Percentiles rank a stretch among this genome's conserved stretches.
Evolutionary conservation across 2,113 vertebrate species (phyloP).

Genomic region (Prochilodus magdalenae): DNA sequence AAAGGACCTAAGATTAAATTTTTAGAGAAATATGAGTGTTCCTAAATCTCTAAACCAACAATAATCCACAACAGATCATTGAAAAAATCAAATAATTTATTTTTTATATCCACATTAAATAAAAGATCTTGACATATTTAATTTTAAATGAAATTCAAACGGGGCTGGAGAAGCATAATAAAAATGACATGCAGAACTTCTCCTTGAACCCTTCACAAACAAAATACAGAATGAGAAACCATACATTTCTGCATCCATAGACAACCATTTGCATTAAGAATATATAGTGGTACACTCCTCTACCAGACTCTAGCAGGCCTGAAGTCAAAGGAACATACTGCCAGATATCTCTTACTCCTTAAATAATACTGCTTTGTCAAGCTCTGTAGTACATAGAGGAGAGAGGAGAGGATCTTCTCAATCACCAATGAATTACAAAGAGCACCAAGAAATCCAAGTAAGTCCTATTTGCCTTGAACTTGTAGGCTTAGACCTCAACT

Average conservation of each 20-base stretch:
- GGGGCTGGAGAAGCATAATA: constrained; percentile 41
- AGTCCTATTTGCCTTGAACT: neutral
- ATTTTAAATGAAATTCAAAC: constrained; percentile 64
- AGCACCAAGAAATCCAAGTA: constrained; percentile 1
- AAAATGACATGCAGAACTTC: constrained; percentile 66
- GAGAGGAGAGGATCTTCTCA: neutral
- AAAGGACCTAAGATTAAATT: neutral
- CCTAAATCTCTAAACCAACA: too few relatives aligned
- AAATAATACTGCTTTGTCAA: constrained; percentile 2
- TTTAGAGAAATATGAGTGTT: too few relatives aligned
- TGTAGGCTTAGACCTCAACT: neutral
- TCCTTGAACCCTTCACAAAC: constrained; percentile 29
- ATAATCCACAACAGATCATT: constrained; percentile 59
- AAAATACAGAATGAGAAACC: constrained; percentile 18
- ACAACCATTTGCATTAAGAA: constrained; percentile 14
- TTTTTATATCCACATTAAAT: constrained; percentile 76
- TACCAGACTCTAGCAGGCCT: neutral
- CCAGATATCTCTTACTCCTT: neutral
- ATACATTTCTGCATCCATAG: constrained; percentile 15
- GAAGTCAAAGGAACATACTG: neutral
- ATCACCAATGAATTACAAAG: neutral
- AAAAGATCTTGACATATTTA: constrained; percentile 75
- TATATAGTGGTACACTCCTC: constrained; percentile 44
- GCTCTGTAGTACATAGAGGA: neutral
- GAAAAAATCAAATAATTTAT: constrained; percentile 79